Conservation (phyloP, 2,888 invertebrate genomes). For the Thymelicus sylvestris region DNA sequence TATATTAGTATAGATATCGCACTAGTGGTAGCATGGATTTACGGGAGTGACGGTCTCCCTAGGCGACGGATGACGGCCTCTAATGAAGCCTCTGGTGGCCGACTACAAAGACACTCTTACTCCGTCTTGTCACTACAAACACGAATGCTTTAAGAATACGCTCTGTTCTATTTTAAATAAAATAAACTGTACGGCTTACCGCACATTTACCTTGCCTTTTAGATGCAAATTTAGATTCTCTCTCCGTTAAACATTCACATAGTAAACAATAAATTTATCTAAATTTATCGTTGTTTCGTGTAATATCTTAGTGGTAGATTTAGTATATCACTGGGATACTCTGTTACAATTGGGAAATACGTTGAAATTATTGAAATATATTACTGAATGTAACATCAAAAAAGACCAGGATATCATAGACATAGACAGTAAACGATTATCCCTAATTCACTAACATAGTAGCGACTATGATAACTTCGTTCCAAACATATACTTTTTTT, state of each 20-base stretch:
- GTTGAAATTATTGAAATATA: too few species aligned
- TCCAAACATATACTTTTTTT: too few species aligned
- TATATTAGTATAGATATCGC: not conserved
- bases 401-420: too few species aligned
- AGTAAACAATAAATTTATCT: not conserved
- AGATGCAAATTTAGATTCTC: conserved; percentile 4
- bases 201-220: conserved; percentile 23
- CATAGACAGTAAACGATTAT: too few species aligned
- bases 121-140: conserved; percentile 49
- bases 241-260: not conserved
- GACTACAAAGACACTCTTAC: conserved; percentile 52
- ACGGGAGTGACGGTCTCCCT: conserved; percentile 61
- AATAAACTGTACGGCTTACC: conserved; percentile 26
- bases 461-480: too few species aligned
- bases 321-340: too few species aligned
- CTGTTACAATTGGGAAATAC: too few species aligned
- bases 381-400: too few species aligned
- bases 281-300: too few species aligned
- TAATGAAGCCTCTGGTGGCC: conserved; percentile 74
- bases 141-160: conserved; percentile 36
- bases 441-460: too few species aligned
- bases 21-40: conserved; percentile 25
- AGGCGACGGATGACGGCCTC: conserved; percentile 55
- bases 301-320: too few species aligned
- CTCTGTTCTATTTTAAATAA: conserved; percentile 33